Conservation (phyloP, 2,113 vertebrate species). For the Sylvietta virens region DNA sequence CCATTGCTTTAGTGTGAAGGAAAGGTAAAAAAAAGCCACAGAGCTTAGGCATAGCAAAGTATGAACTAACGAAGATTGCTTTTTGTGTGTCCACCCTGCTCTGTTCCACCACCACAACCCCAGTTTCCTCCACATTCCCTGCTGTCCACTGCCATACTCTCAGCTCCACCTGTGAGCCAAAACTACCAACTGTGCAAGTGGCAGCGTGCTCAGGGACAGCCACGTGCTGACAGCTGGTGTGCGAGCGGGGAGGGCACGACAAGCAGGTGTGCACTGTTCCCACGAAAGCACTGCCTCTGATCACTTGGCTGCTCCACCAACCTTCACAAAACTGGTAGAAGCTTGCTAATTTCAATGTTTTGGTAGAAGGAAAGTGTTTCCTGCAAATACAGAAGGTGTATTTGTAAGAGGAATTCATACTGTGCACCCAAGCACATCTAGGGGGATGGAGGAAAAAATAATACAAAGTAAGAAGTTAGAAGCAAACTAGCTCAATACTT, state of each 20-base stretch:
- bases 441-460: not conserved
- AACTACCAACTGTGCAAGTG: not conserved
- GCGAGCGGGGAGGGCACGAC: fast-evolving
- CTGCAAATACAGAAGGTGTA: not conserved
- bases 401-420: not conserved
- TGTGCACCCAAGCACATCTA: not conserved
- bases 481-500: not conserved
- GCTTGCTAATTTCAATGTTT: not conserved
- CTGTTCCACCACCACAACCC: not conserved
- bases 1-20: not conserved
- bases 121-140: not conserved
- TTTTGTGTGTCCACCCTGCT: not conserved
- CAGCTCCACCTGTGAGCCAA: not conserved
- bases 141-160: not conserved
- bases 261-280: not conserved
- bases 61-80: not conserved
- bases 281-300: fast-evolving
- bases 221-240: not conserved
- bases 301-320: not conserved
- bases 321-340: not conserved
- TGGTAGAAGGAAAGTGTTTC: not conserved
- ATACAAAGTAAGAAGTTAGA: not conserved
- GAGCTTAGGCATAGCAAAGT: not conserved
- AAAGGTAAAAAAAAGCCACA: not conserved
- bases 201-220: not conserved